A percentile compares a stretch with the other conserved stretches of the same genome.
phyloP scores from a whole-genome alignment of 35 echinoderm and acorn worm genomes.

The Strongylocentrotus purpuratus region DNA sequence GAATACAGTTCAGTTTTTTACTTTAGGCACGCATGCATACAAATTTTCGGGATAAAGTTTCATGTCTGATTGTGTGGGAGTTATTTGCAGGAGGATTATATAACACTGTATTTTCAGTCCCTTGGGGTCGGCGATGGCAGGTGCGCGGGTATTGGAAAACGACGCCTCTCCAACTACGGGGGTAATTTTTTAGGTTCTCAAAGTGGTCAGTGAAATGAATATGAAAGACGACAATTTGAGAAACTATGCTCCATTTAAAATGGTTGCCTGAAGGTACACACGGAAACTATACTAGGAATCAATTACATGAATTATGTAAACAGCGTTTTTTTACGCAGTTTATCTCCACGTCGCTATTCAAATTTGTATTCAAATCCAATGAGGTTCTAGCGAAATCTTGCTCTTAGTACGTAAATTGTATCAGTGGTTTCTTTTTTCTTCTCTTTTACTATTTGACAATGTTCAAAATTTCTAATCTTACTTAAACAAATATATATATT shows the following conservation, averaged over 20 bases:
- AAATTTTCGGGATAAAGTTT: slow-evolving; percentile 4
- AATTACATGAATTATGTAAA: neutral
- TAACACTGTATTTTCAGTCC: neutral
- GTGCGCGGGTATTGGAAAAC: neutral
- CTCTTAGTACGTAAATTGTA: too few relatives aligned
- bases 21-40: slow-evolving; percentile 8
- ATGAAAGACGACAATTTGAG: neutral
- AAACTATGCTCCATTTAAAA: neutral
- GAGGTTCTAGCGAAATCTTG: too few relatives aligned
- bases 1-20: neutral
- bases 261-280: neutral
- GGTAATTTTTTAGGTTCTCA: neutral
- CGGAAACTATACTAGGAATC: neutral
- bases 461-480: too few relatives aligned
- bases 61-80: neutral
- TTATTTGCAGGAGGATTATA: neutral
- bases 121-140: neutral
- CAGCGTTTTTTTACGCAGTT: neutral
- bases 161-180: neutral
- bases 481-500: too few relatives aligned
- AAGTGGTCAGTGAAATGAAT: neutral
- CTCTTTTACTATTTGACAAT: too few relatives aligned
- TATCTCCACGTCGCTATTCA: too few relatives aligned
- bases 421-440: too few relatives aligned
- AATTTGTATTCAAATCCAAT: too few relatives aligned